Percentiles rank a stretch among this genome's conserved stretches.
Evolutionary conservation across 2,113 vertebrate species (phyloP).

Genomic region (Phyllostomus hastatus): DNA sequence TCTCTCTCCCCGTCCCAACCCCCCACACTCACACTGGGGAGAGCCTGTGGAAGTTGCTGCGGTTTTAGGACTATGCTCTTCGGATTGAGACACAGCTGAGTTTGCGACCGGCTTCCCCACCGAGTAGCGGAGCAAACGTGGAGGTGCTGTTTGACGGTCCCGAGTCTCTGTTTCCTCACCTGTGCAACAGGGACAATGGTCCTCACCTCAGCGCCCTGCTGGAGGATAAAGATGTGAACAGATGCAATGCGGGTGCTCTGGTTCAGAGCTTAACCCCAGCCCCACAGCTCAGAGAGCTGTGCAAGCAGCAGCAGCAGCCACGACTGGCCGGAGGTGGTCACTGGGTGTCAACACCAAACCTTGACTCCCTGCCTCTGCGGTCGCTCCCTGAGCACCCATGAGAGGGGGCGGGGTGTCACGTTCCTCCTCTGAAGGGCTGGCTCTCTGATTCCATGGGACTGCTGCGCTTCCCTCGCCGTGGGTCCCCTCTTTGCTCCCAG

Average conservation of each 20-base stretch:
- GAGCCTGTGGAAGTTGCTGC: accelerated
- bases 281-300: background rate
- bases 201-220: accelerated
- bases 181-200: too few relatives aligned
- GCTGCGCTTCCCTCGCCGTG: accelerated
- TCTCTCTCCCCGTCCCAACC: background rate
- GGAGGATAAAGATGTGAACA: background rate
- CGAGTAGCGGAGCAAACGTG: accelerated
- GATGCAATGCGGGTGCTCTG: background rate
- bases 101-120: background rate
- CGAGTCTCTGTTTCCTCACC: background rate
- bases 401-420: accelerated
- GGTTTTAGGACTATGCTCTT: background rate
- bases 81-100: too few relatives aligned
- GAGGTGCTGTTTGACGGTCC: accelerated
- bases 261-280: background rate
- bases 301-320: accelerated
- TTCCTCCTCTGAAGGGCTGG: background rate
- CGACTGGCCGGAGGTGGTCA: too few relatives aligned
- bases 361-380: background rate
- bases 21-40: background rate
- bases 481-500: background rate
- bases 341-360: background rate
- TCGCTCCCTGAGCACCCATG: background rate
- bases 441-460: background rate